Conservation (phyloP, 2,797 vertebrate genomes). For the Enteromius paludinosus region DNA sequence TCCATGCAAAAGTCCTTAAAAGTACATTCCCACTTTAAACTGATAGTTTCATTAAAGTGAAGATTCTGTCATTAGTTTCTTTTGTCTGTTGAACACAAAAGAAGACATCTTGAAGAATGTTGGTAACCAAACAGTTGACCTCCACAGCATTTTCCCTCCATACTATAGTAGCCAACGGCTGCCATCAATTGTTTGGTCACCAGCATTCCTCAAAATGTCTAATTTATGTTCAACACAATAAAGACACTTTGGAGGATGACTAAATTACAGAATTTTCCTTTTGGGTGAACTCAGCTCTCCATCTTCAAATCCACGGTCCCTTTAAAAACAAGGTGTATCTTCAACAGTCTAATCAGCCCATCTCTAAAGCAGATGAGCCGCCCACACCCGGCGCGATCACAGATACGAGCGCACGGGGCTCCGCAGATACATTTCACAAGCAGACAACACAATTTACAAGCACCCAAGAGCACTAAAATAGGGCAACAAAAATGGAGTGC, state of each 20-base stretch:
- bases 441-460: slow-evolving; percentile 55
- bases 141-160: neutral
- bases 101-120: neutral
- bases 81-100: neutral
- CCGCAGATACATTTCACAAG: slow-evolving; percentile 45
- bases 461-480: slow-evolving; percentile 55
- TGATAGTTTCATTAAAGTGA: neutral
- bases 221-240: neutral
- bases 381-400: slow-evolving; percentile 16
- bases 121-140: neutral
- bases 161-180: neutral
- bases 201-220: neutral
- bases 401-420: slow-evolving; percentile 33
- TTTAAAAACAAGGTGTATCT: slow-evolving; percentile 45
- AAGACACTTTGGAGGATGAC: neutral
- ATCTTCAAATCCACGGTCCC: slow-evolving; percentile 1
- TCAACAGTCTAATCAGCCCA: slow-evolving; percentile 12
- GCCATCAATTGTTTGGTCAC: neutral
- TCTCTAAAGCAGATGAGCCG: slow-evolving; percentile 40
- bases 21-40: neutral
- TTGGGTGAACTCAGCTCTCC: neutral
- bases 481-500: slow-evolving; percentile 54
- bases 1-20: neutral
- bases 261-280: neutral
- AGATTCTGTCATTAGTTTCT: neutral